Evolutionary conservation across 2,797 vertebrate genomes (phyloP), one percentile per base, ranked within the genome.

Genomic region (Anas bahamensis): DNA sequence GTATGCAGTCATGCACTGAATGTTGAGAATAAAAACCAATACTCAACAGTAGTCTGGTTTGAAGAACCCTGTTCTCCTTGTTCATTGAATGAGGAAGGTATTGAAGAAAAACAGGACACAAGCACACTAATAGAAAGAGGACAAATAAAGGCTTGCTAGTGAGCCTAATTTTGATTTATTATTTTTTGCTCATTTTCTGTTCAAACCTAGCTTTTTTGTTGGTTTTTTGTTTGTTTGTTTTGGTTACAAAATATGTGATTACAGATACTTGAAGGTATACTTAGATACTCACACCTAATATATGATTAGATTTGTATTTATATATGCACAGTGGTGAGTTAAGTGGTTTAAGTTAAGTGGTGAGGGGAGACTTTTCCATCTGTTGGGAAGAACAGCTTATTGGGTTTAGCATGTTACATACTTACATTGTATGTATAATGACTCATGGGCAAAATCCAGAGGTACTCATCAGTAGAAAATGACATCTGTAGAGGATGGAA

Each of bases 381-480:
- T 83, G 52, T 56, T 75, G 76, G 48, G 33, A 65, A 77, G 55
- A 92, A 65, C 8, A 60, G 10, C 70, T 77, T 83, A 46, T 89
- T 78, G 16, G 46, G 31, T 93, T 93, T 83, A 93, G 35, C 76
- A 28, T 75, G 72, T 85, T 83, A 79, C 41, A 37, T 53, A 70
- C 81, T 88, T 85, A 26, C 5, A 21, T 7, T 41, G 35, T 76
- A 39, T 70, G 24, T 83, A 17, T 91, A 83, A 94, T 56, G 66
- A 87, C 84, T 78, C 73, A 59, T 53, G 85, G 77, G 68, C 37
- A 94, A 94, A 94, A 94, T 95, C 77, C 90, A 73, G 71, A 92
- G 60, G 82, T 74, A 86, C 31, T 91, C 41, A 73, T 91, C 66
- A 93, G 64, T 60, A 95, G 65, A 83, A 93, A 93, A 89, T 90